phyloP scores from a whole-genome alignment of 1,140 invertebrate species.

The Myzus persicae region DNA sequence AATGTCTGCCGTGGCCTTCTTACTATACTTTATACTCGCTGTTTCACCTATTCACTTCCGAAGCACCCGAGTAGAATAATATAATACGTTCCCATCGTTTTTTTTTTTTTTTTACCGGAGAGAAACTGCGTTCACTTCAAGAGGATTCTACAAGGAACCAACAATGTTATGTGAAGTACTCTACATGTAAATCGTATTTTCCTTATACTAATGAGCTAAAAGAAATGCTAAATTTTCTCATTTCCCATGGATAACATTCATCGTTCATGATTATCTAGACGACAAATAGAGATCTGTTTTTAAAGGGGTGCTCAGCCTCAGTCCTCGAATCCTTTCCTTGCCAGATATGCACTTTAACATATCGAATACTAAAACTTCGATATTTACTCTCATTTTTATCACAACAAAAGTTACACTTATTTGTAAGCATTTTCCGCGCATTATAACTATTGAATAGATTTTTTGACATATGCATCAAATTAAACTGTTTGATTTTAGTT shows the following conservation, averaged over 20 bases:
- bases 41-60: not conserved
- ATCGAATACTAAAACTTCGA: not conserved
- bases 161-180: conserved; percentile 2
- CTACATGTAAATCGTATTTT: conserved; percentile 30
- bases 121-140: not conserved
- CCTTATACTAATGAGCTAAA: not conserved
- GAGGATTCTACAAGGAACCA: not conserved
- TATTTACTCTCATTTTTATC: not conserved
- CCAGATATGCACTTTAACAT: not conserved
- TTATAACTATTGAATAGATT: not conserved
- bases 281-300: not conserved
- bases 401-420: not conserved
- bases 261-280: not conserved
- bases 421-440: not conserved
- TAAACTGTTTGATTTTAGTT: not conserved
- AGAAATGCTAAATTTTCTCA: not conserved
- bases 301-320: not conserved
- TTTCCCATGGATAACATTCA: not conserved
- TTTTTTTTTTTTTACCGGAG: not conserved
- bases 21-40: not conserved
- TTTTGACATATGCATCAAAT: not conserved
- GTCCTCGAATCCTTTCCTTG: not conserved
- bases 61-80: conserved; percentile 22
- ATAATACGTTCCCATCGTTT: not conserved
- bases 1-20: not conserved